These are phyloP conservation scores for Antitype chi DNA, from an alignment of 2,888 invertebrate genomes.

Conservation along the genomic window DNA sequence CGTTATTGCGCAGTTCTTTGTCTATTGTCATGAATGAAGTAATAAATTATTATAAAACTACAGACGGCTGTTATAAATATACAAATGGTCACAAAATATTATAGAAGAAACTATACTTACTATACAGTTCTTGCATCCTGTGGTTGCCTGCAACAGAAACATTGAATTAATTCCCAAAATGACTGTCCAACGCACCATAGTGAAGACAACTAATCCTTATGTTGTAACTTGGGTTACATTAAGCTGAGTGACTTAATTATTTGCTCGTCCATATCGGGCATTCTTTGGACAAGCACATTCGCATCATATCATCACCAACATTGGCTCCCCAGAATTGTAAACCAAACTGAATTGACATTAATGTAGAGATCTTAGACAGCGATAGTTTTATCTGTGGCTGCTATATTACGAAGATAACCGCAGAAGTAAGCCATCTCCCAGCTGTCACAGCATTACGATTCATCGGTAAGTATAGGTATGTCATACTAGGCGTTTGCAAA, in stretches of 20 bases:
- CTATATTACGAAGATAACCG: neutral
- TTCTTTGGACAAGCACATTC: neutral
- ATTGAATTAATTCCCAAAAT: neutral
- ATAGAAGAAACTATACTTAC: slow-evolving; percentile 70
- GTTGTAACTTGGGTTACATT: neutral
- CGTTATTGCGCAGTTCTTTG: no score
- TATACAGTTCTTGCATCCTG: slow-evolving; percentile 84
- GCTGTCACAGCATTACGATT: neutral
- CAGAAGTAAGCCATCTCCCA: neutral
- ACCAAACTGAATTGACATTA: neutral
- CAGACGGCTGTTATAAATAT: neutral
- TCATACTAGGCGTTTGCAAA: neutral
- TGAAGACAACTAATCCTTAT: neutral
- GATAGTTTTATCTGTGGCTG: neutral
- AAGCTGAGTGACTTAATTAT: neutral
- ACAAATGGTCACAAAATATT: neutral
- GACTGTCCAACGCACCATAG: no score
- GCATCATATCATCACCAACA: neutral
- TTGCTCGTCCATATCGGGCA: neutral
- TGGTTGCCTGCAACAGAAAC: slow-evolving; percentile 76
- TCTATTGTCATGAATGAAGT: no score
- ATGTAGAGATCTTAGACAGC: neutral
- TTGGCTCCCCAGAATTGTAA: neutral
- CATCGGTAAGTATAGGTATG: no score
- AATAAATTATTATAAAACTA: neutral